Conservation (phyloP, 2,888 invertebrate species). For the Erebia aethiops region DNA sequence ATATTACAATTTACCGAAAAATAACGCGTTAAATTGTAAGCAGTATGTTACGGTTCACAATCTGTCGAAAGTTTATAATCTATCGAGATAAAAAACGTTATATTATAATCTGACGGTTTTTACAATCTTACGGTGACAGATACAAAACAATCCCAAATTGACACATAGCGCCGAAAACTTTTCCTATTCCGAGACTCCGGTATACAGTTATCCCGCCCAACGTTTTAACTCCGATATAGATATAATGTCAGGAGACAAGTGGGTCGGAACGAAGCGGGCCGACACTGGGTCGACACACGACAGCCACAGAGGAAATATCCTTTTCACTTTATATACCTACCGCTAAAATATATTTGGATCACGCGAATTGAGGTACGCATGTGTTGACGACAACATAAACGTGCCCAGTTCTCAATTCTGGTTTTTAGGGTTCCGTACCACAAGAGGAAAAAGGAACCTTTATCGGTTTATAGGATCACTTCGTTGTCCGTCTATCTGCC, state of each 20-base stretch:
- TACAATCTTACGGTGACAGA: no score
- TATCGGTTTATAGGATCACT: no score
- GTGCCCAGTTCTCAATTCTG: neutral
- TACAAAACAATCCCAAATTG: neutral
- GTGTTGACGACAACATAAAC: neutral
- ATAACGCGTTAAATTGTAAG: no score
- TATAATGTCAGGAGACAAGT: slow-evolving; percentile 2
- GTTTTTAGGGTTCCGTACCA: no score
- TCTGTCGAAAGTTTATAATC: no score
- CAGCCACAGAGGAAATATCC: slow-evolving; percentile 11
- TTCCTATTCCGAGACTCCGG: neutral
- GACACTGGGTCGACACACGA: slow-evolving; percentile 7
- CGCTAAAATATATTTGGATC: neutral
- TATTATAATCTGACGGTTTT: no score
- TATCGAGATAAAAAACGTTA: no score
- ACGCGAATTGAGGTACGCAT: neutral
- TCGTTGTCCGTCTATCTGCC: no score
- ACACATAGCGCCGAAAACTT: neutral
- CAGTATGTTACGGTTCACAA: no score
- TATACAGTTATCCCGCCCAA: neutral
- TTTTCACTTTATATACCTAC: neutral
- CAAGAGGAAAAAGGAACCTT: no score
- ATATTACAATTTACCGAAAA: no score
- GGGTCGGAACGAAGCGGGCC: slow-evolving; percentile 1
- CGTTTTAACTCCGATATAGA: neutral